These are phyloP conservation scores for Anaspis maculata DNA, from an alignment of 2,888 invertebrate genomes.

Conservation along the genomic window DNA sequence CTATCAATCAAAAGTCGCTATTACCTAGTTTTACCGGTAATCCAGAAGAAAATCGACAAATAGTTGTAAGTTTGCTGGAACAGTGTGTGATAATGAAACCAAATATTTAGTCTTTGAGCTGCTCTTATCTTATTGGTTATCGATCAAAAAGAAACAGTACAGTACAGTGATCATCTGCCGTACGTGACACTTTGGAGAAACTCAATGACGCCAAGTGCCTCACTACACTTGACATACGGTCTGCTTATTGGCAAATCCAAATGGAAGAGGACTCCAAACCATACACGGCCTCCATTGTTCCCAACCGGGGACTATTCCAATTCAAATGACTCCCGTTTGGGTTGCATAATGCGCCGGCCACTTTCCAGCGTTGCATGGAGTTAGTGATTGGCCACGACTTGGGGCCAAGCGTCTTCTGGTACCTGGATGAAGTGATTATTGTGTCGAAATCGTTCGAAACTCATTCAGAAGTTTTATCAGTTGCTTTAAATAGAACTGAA, in stretches of 20 bases:
- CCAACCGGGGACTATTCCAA: not conserved
- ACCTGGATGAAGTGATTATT: slow-evolving; percentile 1
- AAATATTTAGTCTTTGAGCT: too few species aligned
- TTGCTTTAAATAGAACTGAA: too few species aligned
- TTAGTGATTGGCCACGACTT: not conserved
- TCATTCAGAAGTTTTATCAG: too few species aligned
- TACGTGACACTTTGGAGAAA: not conserved
- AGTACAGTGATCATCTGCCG: too few species aligned
- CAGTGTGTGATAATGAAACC: too few species aligned
- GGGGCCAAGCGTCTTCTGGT: not conserved
- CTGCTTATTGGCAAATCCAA: slow-evolving; percentile 2
- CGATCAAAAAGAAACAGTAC: too few species aligned
- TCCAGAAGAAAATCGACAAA: too few species aligned
- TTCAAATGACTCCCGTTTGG: slow-evolving; percentile 2
- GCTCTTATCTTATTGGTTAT: too few species aligned
- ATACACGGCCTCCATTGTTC: not conserved
- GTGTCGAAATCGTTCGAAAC: not conserved
- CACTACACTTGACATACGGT: not conserved
- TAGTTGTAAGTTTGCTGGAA: too few species aligned
- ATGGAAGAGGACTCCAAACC: not conserved
- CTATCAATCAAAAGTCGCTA: too few species aligned
- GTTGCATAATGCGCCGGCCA: too few species aligned
- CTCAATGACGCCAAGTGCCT: not conserved
- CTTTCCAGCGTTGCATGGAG: slow-evolving; percentile 1
- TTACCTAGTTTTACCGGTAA: too few species aligned